phyloP scores from a whole-genome alignment of 1,140 invertebrate genomes.

The Drosophila parabipectinata region DNA sequence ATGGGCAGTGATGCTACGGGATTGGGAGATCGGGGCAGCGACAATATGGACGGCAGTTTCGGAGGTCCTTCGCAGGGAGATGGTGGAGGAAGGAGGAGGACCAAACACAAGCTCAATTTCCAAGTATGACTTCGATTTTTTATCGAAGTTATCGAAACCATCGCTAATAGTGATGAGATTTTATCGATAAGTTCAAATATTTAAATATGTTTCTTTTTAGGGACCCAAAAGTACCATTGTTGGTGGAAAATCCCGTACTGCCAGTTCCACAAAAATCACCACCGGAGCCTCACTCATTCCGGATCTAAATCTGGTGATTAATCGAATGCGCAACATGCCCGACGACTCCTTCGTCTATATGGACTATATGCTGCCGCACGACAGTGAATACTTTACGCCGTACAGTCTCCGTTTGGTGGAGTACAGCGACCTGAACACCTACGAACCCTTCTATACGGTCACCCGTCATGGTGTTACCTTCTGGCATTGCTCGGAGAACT shows the following conservation, averaged over 20 bases:
- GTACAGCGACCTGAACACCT: slow-evolving; percentile 86
- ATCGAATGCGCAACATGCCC: slow-evolving; percentile 62
- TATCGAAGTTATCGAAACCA: too few relatives aligned
- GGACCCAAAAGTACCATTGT: background rate
- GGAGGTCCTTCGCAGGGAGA: background rate
- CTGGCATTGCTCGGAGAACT: slow-evolving; percentile 87
- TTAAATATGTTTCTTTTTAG: background rate
- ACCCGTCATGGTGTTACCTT: slow-evolving; percentile 89
- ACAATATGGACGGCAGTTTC: background rate
- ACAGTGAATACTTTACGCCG: slow-evolving; percentile 89
- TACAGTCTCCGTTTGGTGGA: slow-evolving; percentile 88
- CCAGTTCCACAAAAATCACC: slow-evolving; percentile 43
- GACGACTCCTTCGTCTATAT: slow-evolving; percentile 88
- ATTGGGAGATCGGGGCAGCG: slow-evolving; percentile 2
- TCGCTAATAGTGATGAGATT: too few relatives aligned
- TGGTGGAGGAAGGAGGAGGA: background rate
- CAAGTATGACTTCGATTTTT: background rate
- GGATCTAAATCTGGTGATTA: slow-evolving; percentile 63
- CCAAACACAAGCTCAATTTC: slow-evolving; percentile 13
- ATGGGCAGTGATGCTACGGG: slow-evolving; percentile 6
- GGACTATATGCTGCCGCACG: slow-evolving; percentile 88
- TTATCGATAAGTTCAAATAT: too few relatives aligned
- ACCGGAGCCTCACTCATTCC: slow-evolving; percentile 78
- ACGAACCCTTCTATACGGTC: slow-evolving; percentile 88
- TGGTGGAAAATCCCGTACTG: background rate